Percentiles rank a stretch among this genome's conserved stretches.
Evolutionary conservation across 1,140 invertebrate genomes (phyloP).

Genomic region (Eriocheir sinensis): DNA sequence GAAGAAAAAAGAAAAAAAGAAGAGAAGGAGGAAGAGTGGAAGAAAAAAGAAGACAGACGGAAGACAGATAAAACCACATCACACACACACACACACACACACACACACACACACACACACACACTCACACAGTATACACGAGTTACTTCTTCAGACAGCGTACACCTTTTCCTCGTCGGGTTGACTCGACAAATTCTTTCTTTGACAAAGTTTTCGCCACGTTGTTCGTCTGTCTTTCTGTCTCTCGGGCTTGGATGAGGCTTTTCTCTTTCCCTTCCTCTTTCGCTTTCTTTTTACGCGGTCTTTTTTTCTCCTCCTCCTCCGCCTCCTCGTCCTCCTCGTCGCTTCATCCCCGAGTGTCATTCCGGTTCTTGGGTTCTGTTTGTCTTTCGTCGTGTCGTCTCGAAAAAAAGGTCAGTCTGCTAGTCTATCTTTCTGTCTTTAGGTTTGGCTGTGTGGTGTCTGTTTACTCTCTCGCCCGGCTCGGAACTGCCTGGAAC

Average conservation of each 20-base stretch:
- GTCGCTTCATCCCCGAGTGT: not conserved
- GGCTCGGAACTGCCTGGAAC: too few species aligned
- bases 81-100: too few species aligned
- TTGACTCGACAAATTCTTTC: not conserved
- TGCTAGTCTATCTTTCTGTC: conserved; percentile 11
- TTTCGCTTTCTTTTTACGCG: too few species aligned
- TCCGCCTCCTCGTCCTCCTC: not conserved
- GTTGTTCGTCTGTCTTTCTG: not conserved
- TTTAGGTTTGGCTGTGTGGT: not conserved
- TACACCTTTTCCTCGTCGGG: not conserved
- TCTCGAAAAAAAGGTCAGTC: not conserved
- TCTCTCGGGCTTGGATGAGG: not conserved
- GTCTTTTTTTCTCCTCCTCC: too few species aligned
- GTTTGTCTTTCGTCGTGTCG: not conserved
- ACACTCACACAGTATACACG: too few species aligned
- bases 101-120: too few species aligned
- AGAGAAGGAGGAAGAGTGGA: not conserved
- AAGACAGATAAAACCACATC: too few species aligned
- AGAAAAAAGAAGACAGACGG: too few species aligned
- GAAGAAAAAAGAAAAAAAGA: too few species aligned
- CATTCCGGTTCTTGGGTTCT: conserved; percentile 3
- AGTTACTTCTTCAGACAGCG: not conserved
- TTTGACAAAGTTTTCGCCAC: not conserved
- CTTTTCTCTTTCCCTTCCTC: not conserved
- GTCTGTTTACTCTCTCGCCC: not conserved